phyloP scores from a whole-genome alignment of 2,797 vertebrate species.

The Echiichthys vipera region DNA sequence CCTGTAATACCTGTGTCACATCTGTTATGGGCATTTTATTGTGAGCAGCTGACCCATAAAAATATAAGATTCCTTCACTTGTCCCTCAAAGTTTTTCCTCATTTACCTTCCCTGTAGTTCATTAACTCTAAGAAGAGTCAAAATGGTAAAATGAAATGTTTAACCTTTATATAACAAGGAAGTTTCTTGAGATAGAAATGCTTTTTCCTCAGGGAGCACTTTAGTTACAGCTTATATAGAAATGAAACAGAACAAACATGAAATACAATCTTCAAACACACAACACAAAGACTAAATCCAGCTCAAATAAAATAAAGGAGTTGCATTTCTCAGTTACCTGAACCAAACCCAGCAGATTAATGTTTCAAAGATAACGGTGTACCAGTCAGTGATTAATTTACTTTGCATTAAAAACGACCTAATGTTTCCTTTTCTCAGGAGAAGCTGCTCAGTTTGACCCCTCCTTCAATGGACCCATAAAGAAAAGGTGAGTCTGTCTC shows the following conservation, averaged over 20 bases:
- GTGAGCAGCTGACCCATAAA: constrained; percentile 28
- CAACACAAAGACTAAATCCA: no score
- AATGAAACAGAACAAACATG: no score
- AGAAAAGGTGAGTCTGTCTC: constrained; percentile 82
- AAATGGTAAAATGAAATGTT: no score
- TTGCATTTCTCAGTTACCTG: no score
- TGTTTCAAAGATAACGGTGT: not conserved
- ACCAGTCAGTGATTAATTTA: not conserved
- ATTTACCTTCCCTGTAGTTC: constrained; percentile 23
- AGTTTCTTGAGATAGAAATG: no score
- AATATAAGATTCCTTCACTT: not conserved
- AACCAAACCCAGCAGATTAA: constrained; percentile 24
- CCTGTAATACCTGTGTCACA: not conserved
- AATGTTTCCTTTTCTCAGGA: constrained; percentile 74
- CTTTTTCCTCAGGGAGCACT: no score
- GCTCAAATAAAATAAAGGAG: no score
- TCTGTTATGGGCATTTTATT: constrained; percentile 1
- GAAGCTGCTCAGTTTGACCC: constrained; percentile 84
- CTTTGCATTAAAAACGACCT: not conserved
- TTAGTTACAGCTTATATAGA: no score
- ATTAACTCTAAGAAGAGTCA: constrained; percentile 41
- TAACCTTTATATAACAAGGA: no score
- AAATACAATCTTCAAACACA: no score
- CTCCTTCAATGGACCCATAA: constrained; percentile 87
- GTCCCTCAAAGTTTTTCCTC: not conserved